These are phyloP conservation scores for Natrix natrix DNA, from an alignment of 2,797 vertebrate genomes.

Conservation along the genomic window DNA sequence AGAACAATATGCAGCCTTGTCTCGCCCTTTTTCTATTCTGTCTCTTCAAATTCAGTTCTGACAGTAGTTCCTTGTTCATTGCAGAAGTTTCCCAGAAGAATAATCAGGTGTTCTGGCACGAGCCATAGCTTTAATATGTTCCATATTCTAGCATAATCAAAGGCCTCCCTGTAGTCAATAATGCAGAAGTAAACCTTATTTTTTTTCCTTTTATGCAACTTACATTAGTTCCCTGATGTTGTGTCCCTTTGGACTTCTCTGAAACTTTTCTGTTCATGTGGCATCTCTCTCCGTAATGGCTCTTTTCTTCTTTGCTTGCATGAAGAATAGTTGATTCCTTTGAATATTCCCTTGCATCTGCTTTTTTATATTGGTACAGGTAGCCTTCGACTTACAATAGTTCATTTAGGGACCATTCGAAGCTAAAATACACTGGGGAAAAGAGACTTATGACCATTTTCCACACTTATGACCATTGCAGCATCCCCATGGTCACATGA, in stretches of 20 bases:
- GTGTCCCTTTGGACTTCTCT: background rate
- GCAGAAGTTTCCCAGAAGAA: background rate
- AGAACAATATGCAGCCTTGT: background rate
- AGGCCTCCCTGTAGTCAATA: background rate
- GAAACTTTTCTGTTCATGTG: background rate
- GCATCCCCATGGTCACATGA: background rate
- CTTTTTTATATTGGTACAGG: background rate
- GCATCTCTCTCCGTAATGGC: background rate
- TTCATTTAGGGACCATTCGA: background rate
- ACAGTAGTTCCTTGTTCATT: background rate
- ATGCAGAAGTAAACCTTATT: background rate
- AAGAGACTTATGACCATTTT: background rate
- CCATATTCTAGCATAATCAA: background rate
- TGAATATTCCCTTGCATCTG: background rate
- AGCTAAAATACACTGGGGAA: background rate
- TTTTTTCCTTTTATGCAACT: background rate
- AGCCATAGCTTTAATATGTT: background rate
- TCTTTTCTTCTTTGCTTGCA: background rate
- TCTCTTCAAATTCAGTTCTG: background rate
- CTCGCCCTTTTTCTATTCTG: background rate
- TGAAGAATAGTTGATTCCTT: background rate
- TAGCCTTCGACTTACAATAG: background rate
- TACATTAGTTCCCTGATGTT: background rate
- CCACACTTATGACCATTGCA: background rate
- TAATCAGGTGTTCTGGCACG: background rate